A percentile compares a stretch with the other conserved stretches of the same genome.
Evolutionary conservation across 2,888 invertebrate genomes (phyloP).

Genomic region (Pelosia muscerda): DNA sequence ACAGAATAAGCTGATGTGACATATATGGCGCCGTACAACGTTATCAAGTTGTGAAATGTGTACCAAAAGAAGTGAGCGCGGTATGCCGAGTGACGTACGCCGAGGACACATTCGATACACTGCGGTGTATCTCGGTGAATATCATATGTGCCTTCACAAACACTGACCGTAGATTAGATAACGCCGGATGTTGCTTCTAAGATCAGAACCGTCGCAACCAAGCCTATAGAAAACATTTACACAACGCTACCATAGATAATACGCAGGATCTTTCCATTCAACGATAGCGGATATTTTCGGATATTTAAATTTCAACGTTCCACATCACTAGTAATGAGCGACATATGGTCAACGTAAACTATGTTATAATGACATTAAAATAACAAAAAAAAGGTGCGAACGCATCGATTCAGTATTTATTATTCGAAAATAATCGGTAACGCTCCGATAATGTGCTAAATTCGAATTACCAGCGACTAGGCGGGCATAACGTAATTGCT

Average conservation of each 20-base stretch:
- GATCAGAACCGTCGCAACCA: slow-evolving; percentile 59
- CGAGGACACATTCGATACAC: slow-evolving; percentile 51
- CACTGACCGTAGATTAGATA: slow-evolving; percentile 86
- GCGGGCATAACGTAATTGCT: slow-evolving; percentile 75
- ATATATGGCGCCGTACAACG: slow-evolving; percentile 46
- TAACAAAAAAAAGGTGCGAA: slow-evolving; percentile 77
- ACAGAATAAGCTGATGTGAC: slow-evolving; percentile 49
- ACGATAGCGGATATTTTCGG: slow-evolving; percentile 34
- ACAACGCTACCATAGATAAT: slow-evolving; percentile 60
- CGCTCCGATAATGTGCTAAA: slow-evolving; percentile 84
- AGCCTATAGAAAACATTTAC: slow-evolving; percentile 58
- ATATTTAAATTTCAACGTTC: slow-evolving; percentile 26
- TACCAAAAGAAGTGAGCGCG: slow-evolving; percentile 41
- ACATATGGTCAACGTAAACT: slow-evolving; percentile 66
- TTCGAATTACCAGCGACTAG: slow-evolving; percentile 71
- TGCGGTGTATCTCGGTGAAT: slow-evolving; percentile 73
- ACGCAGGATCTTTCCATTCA: slow-evolving; percentile 59
- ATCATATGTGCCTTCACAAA: slow-evolving; percentile 72
- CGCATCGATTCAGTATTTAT: slow-evolving; percentile 70
- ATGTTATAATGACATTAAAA: slow-evolving; percentile 72
- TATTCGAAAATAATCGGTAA: slow-evolving; percentile 75
- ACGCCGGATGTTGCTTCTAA: slow-evolving; percentile 78
- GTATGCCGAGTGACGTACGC: slow-evolving; percentile 36
- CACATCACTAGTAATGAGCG: slow-evolving; percentile 50
- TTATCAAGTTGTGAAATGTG: slow-evolving; percentile 54